Conservation (phyloP, 1,140 invertebrate genomes). For the Polypedilum pembai region DNA sequence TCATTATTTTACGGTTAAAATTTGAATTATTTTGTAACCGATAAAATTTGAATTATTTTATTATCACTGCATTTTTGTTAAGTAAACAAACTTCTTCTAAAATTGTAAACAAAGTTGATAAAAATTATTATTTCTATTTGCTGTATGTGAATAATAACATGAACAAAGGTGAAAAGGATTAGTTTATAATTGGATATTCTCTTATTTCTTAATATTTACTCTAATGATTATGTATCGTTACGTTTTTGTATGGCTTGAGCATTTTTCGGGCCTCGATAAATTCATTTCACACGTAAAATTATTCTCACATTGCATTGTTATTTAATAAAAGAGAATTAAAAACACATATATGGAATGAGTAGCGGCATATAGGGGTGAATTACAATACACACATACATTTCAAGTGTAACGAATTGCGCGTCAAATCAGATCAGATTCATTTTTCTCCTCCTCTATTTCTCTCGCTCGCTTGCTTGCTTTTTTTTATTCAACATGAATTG, state of each 20-base stretch:
- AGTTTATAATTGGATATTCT: too few relatives aligned
- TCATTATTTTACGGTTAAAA: too few relatives aligned
- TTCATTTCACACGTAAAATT: conserved; percentile 1
- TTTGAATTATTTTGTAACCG: too few relatives aligned
- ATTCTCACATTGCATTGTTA: conserved; percentile 3
- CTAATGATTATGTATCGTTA: too few relatives aligned
- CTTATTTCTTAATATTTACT: too few relatives aligned
- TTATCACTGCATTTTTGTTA: too few relatives aligned
- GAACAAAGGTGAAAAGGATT: too few relatives aligned
- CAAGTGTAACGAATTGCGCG: conserved; percentile 3
- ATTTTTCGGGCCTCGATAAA: conserved; percentile 1
- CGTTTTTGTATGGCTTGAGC: neutral
- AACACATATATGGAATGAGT: neutral
- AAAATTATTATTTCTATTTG: too few relatives aligned
- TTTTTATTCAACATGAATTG: neutral
- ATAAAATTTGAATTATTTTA: too few relatives aligned
- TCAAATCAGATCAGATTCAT: neutral
- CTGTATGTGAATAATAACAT: too few relatives aligned
- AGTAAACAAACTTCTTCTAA: too few relatives aligned
- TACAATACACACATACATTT: conserved; percentile 5
- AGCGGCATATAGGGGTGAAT: neutral
- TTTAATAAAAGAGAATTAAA: neutral
- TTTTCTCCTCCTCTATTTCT: neutral
- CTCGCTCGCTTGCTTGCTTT: neutral
- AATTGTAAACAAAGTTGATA: too few relatives aligned